Percentiles rank a stretch among this genome's conserved stretches.
Evolutionary conservation across 2,113 vertebrate species (phyloP).

Genomic region (Pardalotus punctatus): DNA sequence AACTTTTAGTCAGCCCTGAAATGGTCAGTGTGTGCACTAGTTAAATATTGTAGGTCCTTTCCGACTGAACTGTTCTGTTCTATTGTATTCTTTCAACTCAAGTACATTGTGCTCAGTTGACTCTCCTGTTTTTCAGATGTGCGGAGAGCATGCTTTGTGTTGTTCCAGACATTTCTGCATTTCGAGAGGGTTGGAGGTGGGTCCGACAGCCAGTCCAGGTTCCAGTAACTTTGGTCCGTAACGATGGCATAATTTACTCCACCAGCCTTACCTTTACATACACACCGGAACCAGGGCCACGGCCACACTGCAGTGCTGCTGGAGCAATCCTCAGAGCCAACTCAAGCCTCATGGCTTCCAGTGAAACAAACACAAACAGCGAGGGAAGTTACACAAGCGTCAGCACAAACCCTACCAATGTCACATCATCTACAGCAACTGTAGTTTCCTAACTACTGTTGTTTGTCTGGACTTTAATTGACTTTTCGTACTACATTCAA

Average conservation of each 20-base stretch:
- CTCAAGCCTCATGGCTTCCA: constrained; percentile 85
- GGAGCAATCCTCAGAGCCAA: constrained; percentile 93
- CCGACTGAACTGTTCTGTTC: not conserved
- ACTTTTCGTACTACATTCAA: constrained; percentile 80
- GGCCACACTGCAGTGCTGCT: constrained; percentile 96
- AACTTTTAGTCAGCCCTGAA: not conserved
- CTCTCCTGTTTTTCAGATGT: constrained; percentile 77
- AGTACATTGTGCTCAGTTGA: not conserved
- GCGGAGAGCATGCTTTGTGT: constrained; percentile 98
- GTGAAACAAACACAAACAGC: constrained; percentile 78
- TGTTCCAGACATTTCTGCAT: constrained; percentile 98
- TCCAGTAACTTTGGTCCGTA: constrained; percentile 96
- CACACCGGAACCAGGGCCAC: constrained; percentile 95
- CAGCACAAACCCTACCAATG: constrained; percentile 84
- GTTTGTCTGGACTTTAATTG: constrained; percentile 70
- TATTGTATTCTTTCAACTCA: not conserved
- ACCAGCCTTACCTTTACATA: constrained; percentile 99
- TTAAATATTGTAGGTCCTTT: not conserved
- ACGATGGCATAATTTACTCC: constrained; percentile 98
- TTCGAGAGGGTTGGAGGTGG: constrained; percentile 99
- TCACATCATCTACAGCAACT: constrained; percentile 90
- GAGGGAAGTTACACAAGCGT: constrained; percentile 83
- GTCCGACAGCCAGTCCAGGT: constrained; percentile 98
- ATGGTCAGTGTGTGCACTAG: not conserved
- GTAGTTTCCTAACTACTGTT: constrained; percentile 93